Evolutionary conservation across 2,888 invertebrate species (phyloP), one percentile per base, ranked within the genome.

Genomic region (Acanthopleura granulata): DNA sequence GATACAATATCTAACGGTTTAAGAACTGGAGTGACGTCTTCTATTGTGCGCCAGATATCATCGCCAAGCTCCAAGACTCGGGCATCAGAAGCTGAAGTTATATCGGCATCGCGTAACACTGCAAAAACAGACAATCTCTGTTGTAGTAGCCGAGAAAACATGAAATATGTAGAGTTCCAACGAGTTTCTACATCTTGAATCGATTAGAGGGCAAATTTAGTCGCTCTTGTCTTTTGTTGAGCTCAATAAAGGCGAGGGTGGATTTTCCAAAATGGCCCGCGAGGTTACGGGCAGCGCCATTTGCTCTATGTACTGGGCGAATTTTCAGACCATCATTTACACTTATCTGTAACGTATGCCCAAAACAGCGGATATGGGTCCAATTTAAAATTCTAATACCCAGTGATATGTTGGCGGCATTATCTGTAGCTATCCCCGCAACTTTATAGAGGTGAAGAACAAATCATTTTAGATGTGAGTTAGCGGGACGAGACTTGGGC

Each of bases 1-100:
- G 51, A 15, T 51, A 61, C 75, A 15, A 75, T 40, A 40, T 75
- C 30, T 40, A 75, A 49, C n/a, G 75, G 72, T 49, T 75, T 72
- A 18, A 75, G 49, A 30, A 62, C 72, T 9, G 61, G 62, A 11
- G 62, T 30, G 29, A 62, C n/a, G 1, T 72, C 72, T 27, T 75
- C 72, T 16, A 75, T 75, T 14, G 49, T 72, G 6, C 18, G 25
- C 75, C 75, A 75, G 62, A 61, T 57, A 49, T 62, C 49, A 30
- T 75, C 75, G 22, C 61, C 16, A 12, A 75, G 22, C 29, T 75
- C 75, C n/a, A 62, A 49, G 22, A 25, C 61, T 49, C 72, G 51
- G 3, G 62, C 75, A 72, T 72, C 72, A n/a, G 72, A n/a, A 15
- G 14, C 18, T 15, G 51, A 51, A 15, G 51, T 51, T 51, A 30